Conservation (phyloP, 2,797 vertebrate genomes). For the Chrysocyon brachyurus region DNA sequence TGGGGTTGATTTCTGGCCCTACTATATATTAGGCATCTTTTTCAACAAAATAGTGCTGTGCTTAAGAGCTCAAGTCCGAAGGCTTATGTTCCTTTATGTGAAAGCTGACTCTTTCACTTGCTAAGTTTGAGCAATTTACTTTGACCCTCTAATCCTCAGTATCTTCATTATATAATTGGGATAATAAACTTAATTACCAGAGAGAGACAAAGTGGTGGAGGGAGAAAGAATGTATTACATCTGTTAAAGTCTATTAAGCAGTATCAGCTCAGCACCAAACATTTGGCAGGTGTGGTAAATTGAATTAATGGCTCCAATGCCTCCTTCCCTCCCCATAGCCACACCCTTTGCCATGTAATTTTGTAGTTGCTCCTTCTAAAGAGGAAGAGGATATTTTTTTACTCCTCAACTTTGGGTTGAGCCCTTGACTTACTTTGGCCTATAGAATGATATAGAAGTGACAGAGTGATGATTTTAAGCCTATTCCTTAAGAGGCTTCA, state of each 20-base stretch:
- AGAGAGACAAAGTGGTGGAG: not conserved
- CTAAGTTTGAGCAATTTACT: rapidly evolving
- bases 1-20: not conserved
- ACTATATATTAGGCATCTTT: not conserved
- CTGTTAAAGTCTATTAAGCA: not conserved
- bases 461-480: not conserved
- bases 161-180: not conserved
- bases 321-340: not conserved
- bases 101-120: not conserved
- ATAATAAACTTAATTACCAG: not conserved
- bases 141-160: not conserved
- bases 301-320: not conserved
- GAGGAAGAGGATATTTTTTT: not conserved
- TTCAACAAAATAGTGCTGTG: not conserved
- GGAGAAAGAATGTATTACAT: not conserved
- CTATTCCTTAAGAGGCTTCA: not conserved
- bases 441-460: not conserved
- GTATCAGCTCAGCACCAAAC: not conserved
- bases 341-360: not conserved
- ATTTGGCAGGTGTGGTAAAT: rapidly evolving
- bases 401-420: not conserved
- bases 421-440: not conserved
- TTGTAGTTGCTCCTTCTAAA: not conserved
- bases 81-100: not conserved
- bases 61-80: not conserved